Base-by-base conservation (phyloP, 2,888 invertebrate genomes). In the Branchellion lobata region DNA sequence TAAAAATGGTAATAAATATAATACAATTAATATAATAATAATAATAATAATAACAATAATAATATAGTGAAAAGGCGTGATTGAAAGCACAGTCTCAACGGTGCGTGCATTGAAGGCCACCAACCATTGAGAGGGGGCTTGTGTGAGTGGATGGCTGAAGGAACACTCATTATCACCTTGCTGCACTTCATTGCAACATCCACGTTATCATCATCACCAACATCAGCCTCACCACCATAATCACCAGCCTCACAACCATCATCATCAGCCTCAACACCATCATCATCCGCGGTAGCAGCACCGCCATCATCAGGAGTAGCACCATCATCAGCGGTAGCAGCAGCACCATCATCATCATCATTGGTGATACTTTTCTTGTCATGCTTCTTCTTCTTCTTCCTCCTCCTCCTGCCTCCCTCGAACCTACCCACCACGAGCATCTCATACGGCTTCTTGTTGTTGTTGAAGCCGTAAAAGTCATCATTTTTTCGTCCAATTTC, bases 131-230 rank as follows among this genome's bases (percentile, higher is more conserved):
- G 88, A 0, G 96, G 95, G 61, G 96, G 96, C 88, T 98, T 98
- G 86, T 96, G 95, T 0, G 97, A 97, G 88, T 97, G 96, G 80
- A 96, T 90, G 24, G 93, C 92, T 88, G 95, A 95, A 0, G 97
- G 96, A 31, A 95, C 90, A 87, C 95, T 95, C 27, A 93, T 88
- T 79, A 96, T 86, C 69, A 94, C 85, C 85, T 34, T 77, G n/a
- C 5, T 11, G n/a, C 5, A 5, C n/a, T 24, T 18, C 34, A 69
- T 11, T 57, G n/a, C 24, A 57, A 14, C 61, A 57, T 57, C 61
- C 18, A 47, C 18, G 8, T 8, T 47, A 47, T 47, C 18, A 14
- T 47, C 18, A 47, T 47, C 47, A 14, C 18, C 47, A 14, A 47
- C 18, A 14, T 8, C n/a, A n/a, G n/a, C n/a, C n/a, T n/a, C n/a